Evolutionary conservation across 1,140 invertebrate genomes (phyloP), one percentile per base, ranked within the genome.

Genomic region (Stenopsyche tienmushanensis): DNA sequence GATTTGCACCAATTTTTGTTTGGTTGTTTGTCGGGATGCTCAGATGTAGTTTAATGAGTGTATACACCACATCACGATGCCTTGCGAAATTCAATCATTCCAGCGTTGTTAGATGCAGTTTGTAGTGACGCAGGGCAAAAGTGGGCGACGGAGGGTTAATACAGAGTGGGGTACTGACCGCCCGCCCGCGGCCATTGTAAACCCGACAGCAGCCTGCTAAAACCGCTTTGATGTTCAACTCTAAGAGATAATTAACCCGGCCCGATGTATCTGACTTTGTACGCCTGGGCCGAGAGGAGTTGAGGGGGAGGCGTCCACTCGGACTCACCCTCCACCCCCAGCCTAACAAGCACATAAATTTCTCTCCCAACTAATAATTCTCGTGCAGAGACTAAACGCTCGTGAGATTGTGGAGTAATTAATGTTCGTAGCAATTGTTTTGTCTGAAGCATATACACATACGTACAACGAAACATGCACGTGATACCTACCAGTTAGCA

Each of bases 211-310:
- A 47, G 57, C 57, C 57, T 60, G 57, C 63, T 59, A 60, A 64
- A 66, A 70, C 68, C 68, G 60, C 68, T 70, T 70, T 70, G 68
- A 70, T 69, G 67, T 66, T 69, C 67, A 58, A 53, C 64, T 70
- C 68, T 70, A 66, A 66, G 68, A 70, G 68, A 70, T 70, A 70
- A 70, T 70, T 70, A 70, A 66, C 64, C 68, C 65, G 62, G 65
- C 59, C 54, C 65, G 44, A 60, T 66, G 65, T 66, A 66, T 64
- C 64, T 66, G 65, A 66, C 65, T 66, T 66, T 70, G 64, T 57
- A 23, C 20, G 26, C 25, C 21, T 3, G 24, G 29, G 17, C 20
- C 20, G 57, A 17, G 18, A 20, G 29, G 20, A 10, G 10, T 39
- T 18, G 42, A 20, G 54, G 54, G 2, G 10, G 55, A 3, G 20